Conservation (phyloP, 2,888 invertebrate species). For the Venusia cambrica region DNA sequence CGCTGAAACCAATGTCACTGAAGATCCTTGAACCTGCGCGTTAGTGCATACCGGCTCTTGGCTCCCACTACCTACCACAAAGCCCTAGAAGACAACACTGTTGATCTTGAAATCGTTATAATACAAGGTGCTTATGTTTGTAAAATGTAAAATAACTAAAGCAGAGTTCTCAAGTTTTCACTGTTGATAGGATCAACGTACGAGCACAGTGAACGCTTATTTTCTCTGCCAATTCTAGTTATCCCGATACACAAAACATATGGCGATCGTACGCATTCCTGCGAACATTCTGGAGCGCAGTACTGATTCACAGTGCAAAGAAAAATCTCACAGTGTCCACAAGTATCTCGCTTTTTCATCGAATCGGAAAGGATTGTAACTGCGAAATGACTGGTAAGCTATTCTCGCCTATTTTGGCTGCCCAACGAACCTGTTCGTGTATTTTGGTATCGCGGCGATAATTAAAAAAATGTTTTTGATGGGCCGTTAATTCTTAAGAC, state of each 20-base stretch:
- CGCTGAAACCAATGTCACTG: conserved; percentile 48
- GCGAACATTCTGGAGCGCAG: conserved; percentile 63
- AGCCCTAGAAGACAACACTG: conserved; percentile 4
- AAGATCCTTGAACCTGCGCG: conserved; percentile 48
- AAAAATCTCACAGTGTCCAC: conserved; percentile 34
- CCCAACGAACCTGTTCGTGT: conserved; percentile 1
- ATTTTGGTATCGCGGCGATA: conserved; percentile 26
- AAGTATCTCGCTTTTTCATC: conserved; percentile 7
- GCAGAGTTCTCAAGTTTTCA: conserved; percentile 1
- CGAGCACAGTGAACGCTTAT: conserved; percentile 13
- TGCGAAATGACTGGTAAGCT: conserved; percentile 25
- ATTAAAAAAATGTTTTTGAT: conserved; percentile 29
- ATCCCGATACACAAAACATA: conserved; percentile 62
- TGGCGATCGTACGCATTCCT: conserved; percentile 58
- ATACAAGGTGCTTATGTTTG: not conserved
- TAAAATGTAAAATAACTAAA: not conserved
- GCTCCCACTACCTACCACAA: conserved; percentile 7
- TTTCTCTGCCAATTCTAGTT: conserved; percentile 46
- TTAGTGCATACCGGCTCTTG: conserved; percentile 25
- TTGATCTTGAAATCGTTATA: not conserved
- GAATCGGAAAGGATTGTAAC: conserved; percentile 5
- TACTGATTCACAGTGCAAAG: conserved; percentile 46
- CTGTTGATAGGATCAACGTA: conserved; percentile 10
- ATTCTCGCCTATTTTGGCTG: conserved; percentile 6
- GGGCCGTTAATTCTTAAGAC: conserved; percentile 27